Conservation (phyloP, 2,797 vertebrate species). For the Chelonia mydas region DNA sequence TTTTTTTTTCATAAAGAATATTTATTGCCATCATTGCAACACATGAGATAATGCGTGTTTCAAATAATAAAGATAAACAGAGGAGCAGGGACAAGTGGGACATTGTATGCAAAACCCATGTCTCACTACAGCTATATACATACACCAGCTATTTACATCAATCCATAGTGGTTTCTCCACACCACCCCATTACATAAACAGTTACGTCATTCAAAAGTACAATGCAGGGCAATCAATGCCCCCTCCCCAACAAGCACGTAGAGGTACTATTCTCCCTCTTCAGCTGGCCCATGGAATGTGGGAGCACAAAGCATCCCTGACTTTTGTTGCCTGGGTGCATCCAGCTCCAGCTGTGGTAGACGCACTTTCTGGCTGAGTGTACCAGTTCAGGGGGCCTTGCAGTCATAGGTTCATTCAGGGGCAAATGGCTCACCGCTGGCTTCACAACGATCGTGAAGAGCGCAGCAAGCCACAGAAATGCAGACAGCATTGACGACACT, state of each 20-base stretch:
- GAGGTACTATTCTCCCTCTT: background rate
- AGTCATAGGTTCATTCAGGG: too few species aligned
- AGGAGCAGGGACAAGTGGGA: background rate
- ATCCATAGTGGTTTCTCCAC: background rate
- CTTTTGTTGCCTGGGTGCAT: background rate
- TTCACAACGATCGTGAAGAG: background rate
- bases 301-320: background rate
- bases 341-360: background rate
- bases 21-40: background rate
- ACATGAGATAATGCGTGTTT: background rate
- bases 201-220: background rate
- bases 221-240: background rate
- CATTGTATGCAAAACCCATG: background rate
- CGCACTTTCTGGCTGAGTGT: background rate
- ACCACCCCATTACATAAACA: background rate
- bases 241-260: background rate
- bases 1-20: background rate
- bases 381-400: background rate
- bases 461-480: background rate
- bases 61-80: background rate
- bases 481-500: background rate
- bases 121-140: background rate
- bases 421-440: background rate
- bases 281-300: background rate
- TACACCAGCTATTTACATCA: too few species aligned